Conservation (phyloP, 2,113 vertebrate species). For the Shinisaurus crocodilurus region DNA sequence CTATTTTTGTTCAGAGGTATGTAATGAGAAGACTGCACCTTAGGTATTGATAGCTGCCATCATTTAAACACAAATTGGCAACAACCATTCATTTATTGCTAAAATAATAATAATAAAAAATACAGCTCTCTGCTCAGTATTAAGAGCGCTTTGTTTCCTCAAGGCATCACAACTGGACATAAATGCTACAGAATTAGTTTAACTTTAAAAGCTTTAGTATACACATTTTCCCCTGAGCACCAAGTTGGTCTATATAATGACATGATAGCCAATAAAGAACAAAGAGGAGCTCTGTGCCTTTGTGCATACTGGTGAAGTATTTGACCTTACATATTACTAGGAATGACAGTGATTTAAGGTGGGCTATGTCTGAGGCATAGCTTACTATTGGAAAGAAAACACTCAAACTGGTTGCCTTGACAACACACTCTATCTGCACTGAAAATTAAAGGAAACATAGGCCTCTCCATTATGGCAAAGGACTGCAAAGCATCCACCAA, state of each 20-base stretch:
- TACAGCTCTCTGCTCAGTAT: constrained; percentile 32
- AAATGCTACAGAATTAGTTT: constrained; percentile 59
- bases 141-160: constrained; percentile 42
- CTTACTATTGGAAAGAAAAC: constrained; percentile 62
- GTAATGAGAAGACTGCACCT: constrained; percentile 31
- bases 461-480: constrained; percentile 28
- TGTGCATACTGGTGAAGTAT: constrained; percentile 50
- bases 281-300: constrained; percentile 65
- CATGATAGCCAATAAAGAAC: constrained; percentile 45
- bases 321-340: constrained; percentile 59
- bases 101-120: constrained; percentile 26
- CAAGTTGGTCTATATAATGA: constrained; percentile 55
- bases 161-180: constrained; percentile 18
- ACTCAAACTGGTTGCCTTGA: constrained; percentile 74
- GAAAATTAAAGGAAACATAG: constrained; percentile 60
- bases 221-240: constrained; percentile 46
- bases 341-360: constrained; percentile 59
- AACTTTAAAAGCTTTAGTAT: constrained; percentile 63
- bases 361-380: constrained; percentile 55
- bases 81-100: constrained; percentile 1
- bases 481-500: constrained; percentile 51
- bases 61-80: constrained; percentile 52
- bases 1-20: constrained; percentile 21
- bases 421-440: constrained; percentile 52
- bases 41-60: neutral